Base-by-base conservation (phyloP, 1,140 invertebrate species). In the Plectrocnemia conspersa region DNA sequence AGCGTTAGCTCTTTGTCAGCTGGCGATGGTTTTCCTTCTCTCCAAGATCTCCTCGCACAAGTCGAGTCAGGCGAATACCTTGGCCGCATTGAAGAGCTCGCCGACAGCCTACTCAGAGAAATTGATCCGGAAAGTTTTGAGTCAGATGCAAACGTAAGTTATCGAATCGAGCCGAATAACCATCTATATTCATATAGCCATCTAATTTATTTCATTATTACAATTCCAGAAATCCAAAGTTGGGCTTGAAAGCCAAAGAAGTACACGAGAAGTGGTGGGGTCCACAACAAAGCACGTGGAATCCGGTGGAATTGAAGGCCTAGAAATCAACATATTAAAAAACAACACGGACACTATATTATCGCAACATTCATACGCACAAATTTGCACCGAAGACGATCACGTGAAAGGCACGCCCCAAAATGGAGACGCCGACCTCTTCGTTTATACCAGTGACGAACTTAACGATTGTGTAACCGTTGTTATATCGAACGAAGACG, bases 31-130 rank as follows among this genome's bases (percentile, higher is more conserved):
- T 64, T 88, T 80, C 79, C 83, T 87, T 77, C 84, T 87, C 77
- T 88, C 79, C 78, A 85, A 79, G 85, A 88, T 76, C 71, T 88
- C 73, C 79, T 86, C 77, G 77, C 78, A 57, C 79, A 82, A 63
- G 70, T 84, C 70, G 78, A 83, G 69, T 77, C 75, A 22, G 79
- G 81, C 57, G 78, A 79, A 56, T 80, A 85, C 71, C 76, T 84
- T 65, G 79, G 82, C 57, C 78, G 81, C 66, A 78, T 89, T 63
- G 82, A 87, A 74, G 81, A 87, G 72, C 80, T 89, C 73, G 85
- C 86, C 67, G 83, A 87, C 67, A 85, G 82, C 69, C 78, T 89
- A 68, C 72, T 88, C 77, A 79, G 84, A 80, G 84, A 89, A 77
- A 84, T 87, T 84, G 79, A 81, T 78, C 68, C 80, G 78, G 78